Evolutionary conservation across 2,113 vertebrate species (phyloP).

Genomic region (Melanostigma gelatinosum): DNA sequence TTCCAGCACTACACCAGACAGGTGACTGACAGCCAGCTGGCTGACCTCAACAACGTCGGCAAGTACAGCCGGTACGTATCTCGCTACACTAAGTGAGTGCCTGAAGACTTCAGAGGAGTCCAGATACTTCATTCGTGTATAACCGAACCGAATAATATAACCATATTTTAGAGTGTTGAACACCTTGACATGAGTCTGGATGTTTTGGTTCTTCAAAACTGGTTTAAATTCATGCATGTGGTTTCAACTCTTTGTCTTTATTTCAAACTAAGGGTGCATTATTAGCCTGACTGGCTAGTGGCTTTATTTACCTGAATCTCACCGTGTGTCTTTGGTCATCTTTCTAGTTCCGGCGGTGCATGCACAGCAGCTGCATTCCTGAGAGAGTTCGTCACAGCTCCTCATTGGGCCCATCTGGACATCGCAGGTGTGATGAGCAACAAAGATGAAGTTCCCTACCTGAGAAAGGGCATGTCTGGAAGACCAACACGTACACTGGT

Average conservation of each 20-base stretch:
- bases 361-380: conserved; percentile 98
- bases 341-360: conserved; percentile 90
- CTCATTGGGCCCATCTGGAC: conserved; percentile 96
- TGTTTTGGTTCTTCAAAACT: background rate
- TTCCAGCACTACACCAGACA: conserved; percentile 96
- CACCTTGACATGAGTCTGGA: background rate
- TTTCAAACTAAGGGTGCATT: background rate
- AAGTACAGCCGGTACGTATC: conserved; percentile 90
- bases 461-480: conserved; percentile 96
- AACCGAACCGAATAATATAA: background rate
- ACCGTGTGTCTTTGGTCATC: conserved; percentile 1
- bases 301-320: background rate
- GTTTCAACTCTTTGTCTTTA: background rate
- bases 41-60: conserved; percentile 96
- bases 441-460: conserved; percentile 94
- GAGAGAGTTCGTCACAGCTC: conserved; percentile 90
- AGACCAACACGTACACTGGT: conserved; percentile 93
- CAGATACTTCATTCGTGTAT: background rate
- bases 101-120: background rate
- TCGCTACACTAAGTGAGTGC: background rate
- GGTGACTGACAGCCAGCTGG: conserved; percentile 91
- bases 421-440: conserved; percentile 98
- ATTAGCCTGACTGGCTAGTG: too few species aligned
- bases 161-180: background rate
- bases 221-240: too few species aligned